Base-by-base conservation (phyloP, 2,113 vertebrate genomes). In the Salvelinus fontinalis region DNA sequence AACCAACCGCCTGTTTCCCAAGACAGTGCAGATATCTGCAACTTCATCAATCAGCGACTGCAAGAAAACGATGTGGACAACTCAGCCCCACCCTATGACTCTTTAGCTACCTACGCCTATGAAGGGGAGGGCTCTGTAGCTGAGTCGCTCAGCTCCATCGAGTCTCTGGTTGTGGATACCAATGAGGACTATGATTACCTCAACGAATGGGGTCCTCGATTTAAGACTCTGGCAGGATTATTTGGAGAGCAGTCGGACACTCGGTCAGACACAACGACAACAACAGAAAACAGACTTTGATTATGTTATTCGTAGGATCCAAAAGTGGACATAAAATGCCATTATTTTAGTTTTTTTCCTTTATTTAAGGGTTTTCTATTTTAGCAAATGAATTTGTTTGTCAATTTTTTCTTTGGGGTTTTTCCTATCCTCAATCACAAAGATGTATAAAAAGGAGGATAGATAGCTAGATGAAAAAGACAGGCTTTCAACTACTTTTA, bases 141-240 rank as follows among this genome's bases (percentile, higher is more conserved):
- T 0, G 97, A 97, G 80, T 98, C 97, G 14, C 95, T 99, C 57
- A 99, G 97, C 88, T 97, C 97, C 18, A 96, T 99, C 86, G 96
- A 96, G 78, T 97, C 98, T 1, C 76, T 93, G 59, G 88, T 90
- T 12, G 88, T 90, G 0, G 97, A 97, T 9, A 86, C 84, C 0
- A 96, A 97, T 80, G 95, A 97, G 88, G 95, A 98, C 93, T 99
- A 95, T 7, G 95, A 97, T 86, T 98, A 97, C 84, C 95, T 99
- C 87, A 93, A 87, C 48, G 96, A 97, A 75, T 99, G 97, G 97
- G 98, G 98, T 62, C 98, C 98, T 29, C 96, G 94, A 81, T 99
- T 99, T 86, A 95, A 96, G 93, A 96, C 95, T 48, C 90, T 99
- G 86, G 97, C 97, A 73, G 98, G 96, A 22, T 95, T 99, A 88